Evolutionary conservation across 2,888 invertebrate genomes (phyloP).

Genomic region (Epsilonema sp.): DNA sequence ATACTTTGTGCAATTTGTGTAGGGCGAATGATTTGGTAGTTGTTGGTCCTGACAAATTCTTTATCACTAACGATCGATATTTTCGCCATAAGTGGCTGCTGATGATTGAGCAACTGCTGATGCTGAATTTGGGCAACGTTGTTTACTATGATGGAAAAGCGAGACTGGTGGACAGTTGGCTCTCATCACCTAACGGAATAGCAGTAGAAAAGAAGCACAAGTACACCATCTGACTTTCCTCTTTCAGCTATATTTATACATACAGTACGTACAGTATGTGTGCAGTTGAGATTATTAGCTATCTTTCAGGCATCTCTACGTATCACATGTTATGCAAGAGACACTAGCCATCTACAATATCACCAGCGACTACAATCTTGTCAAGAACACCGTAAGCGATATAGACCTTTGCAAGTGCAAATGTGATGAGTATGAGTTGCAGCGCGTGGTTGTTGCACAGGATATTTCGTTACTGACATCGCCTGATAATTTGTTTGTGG

Average conservation of each 20-base stretch:
- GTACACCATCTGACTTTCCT: background rate
- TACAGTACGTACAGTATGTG: too few species aligned
- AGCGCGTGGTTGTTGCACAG: slow-evolving; percentile 1
- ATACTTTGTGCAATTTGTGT: background rate
- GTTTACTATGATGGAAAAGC: slow-evolving; percentile 18
- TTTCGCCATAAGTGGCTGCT: slow-evolving; percentile 12
- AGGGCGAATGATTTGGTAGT: slow-evolving; percentile 18
- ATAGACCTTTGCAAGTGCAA: too few species aligned
- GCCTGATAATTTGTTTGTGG: slow-evolving; percentile 11
- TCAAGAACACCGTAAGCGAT: slow-evolving; percentile 8
- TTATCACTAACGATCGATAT: slow-evolving; percentile 17
- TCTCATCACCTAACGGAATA: slow-evolving; percentile 16
- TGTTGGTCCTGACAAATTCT: slow-evolving; percentile 20
- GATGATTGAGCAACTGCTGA: slow-evolving; percentile 13
- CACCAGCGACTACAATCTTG: slow-evolving; percentile 13
- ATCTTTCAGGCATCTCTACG: slow-evolving; percentile 13
- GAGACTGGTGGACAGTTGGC: slow-evolving; percentile 9
- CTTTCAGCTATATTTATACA: background rate
- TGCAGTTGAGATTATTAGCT: background rate
- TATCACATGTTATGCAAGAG: slow-evolving; percentile 13
- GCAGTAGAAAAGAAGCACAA: slow-evolving; percentile 12
- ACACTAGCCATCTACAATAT: slow-evolving; percentile 16
- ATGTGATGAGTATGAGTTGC: background rate
- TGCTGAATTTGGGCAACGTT: slow-evolving; percentile 14
- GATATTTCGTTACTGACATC: slow-evolving; percentile 19